A percentile compares a stretch with the other conserved stretches of the same genome.
Evolutionary conservation across 2,113 vertebrate genomes (phyloP).

Genomic region (Psittacus erithacus): DNA sequence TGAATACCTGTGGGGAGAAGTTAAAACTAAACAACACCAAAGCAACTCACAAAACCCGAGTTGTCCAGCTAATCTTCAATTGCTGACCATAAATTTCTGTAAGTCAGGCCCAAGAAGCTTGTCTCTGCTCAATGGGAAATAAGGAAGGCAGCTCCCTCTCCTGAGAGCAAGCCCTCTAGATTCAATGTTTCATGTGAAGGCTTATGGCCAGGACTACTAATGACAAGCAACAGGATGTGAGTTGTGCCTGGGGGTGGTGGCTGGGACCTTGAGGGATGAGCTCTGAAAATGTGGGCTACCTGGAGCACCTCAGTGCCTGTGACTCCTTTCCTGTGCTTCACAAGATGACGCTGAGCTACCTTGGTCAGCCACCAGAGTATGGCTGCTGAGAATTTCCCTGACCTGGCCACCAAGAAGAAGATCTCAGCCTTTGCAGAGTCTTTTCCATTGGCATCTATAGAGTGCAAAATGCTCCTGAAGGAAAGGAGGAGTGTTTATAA

Average conservation of each 20-base stretch:
- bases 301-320: not conserved
- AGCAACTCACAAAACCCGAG: not conserved
- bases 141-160: not conserved
- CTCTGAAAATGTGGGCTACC: not conserved
- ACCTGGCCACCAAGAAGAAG: not conserved
- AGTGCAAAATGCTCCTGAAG: not conserved
- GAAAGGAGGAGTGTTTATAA: not conserved
- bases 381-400: not conserved
- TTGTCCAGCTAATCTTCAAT: not conserved
- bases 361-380: not conserved
- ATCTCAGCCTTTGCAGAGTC: not conserved
- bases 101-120: not conserved
- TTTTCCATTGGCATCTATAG: not conserved
- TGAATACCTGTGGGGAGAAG: not conserved
- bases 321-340: not conserved
- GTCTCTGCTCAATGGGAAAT: not conserved
- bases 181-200: not conserved
- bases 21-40: not conserved
- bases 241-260: not conserved
- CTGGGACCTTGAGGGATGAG: not conserved
- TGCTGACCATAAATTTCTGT: not conserved
- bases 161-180: not conserved
- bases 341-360: accelerated
- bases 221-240: not conserved
- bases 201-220: not conserved